Evolutionary conservation across 2,888 invertebrate genomes (phyloP).

Genomic region (Frankliniella intonsa): DNA sequence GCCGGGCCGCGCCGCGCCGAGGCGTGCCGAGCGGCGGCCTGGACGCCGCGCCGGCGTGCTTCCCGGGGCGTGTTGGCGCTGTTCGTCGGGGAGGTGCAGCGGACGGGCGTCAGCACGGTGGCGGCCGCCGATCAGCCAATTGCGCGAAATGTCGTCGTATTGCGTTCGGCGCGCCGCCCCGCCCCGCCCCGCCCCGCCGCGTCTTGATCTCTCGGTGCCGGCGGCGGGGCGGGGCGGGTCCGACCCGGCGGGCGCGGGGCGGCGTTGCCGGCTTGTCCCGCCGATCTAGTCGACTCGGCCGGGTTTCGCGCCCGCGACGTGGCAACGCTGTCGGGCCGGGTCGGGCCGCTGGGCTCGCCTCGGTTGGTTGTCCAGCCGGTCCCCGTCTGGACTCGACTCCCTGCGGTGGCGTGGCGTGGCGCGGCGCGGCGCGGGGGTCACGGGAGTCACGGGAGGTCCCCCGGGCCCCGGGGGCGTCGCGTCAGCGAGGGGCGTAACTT

Average conservation of each 20-base stretch:
- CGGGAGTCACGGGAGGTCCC: neutral
- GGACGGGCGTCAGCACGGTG: too few relatives aligned
- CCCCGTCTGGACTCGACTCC: neutral
- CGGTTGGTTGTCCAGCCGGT: neutral
- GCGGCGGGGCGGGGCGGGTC: neutral
- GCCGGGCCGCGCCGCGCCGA: neutral
- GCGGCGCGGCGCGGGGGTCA: neutral
- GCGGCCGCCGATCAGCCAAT: too few relatives aligned
- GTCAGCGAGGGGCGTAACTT: neutral
- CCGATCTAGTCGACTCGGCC: neutral
- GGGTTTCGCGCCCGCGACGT: neutral
- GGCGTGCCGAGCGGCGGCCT: neutral
- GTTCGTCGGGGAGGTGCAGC: too few relatives aligned
- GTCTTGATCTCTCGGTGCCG: neutral
- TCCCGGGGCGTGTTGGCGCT: neutral
- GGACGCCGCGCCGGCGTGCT: neutral
- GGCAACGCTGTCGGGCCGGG: neutral
- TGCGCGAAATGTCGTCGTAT: neutral
- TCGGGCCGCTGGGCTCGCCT: too few relatives aligned
- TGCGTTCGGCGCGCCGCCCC: neutral
- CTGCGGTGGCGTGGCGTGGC: neutral
- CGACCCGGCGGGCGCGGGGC: neutral
- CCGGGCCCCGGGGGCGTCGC: neutral
- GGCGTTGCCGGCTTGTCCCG: neutral
- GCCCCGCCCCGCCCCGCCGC: neutral